Evolutionary conservation across 2,888 invertebrate genomes (phyloP), one percentile per base, ranked within the genome.

Genomic region (Pheosia gnoma): DNA sequence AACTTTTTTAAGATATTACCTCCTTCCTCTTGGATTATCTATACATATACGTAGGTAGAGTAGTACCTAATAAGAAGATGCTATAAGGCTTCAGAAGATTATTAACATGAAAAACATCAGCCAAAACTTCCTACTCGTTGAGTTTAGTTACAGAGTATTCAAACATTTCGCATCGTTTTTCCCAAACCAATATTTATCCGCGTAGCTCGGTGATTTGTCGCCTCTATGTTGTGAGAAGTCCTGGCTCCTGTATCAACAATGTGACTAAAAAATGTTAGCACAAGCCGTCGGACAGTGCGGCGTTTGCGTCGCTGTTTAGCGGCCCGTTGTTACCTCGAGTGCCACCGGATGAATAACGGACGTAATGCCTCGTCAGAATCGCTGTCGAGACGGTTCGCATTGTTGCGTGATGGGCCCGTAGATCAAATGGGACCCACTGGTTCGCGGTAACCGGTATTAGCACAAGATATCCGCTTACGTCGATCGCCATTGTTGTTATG

Each of bases 251-350:
- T 79, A 67, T 68, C 77, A 79, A 81, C 74, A 79, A 52, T 54
- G 65, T 63, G 64, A 63, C 74, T 74, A 84, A 85, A 79, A 86
- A 83, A 77, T 82, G 84, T 87, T 83, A 80, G 83, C 77, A 80
- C 79, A 84, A 82, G 80, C 65, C 81, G 83, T 76, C 73, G 80
- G 81, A 72, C 78, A 75, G 73, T 72, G 81, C 74, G 67, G 65
- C 68, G 67, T 93, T 90, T 93, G 84, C 79, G 61, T 68, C 72
- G 72, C 67, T 83, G 79, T 85, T 93, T 92, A 92, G 88, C 90
- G 75, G 77, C 77, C 80, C 79, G 87, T 87, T 85, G 91, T 86
- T 89, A 90, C 82, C 77, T 88, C 82, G 83, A 86, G 85, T 84
- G 85, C 79, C 80, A 78, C 75, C 75, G 72, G 75, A 82, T 82